phyloP scores from a whole-genome alignment of 2,113 vertebrate species.

The Psittacus erithacus region DNA sequence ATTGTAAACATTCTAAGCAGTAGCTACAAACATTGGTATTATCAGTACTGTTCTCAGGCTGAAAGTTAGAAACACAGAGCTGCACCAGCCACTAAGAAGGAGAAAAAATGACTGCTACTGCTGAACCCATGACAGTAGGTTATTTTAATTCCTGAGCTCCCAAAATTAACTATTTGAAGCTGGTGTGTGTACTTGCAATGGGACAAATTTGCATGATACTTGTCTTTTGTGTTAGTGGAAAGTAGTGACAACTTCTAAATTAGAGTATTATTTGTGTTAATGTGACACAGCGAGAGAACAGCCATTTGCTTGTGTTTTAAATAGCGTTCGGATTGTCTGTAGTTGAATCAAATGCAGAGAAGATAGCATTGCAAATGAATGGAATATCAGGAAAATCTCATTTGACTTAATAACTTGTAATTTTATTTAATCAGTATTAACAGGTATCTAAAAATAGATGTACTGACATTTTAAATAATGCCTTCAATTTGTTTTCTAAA shows the following conservation, averaged over 20 bases:
- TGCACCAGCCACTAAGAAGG: no score
- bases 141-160: background rate
- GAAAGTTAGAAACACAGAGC: no score
- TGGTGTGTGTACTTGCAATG: background rate
- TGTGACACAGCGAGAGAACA: background rate
- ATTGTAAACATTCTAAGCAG: no score
- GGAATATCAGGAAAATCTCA: background rate
- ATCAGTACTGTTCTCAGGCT: no score
- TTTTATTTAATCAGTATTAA: background rate
- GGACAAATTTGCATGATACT: background rate
- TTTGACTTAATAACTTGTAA: background rate
- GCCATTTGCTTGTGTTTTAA: background rate
- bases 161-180: background rate
- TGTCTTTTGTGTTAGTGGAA: background rate
- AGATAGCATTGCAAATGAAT: background rate
- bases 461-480: background rate
- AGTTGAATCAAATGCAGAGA: background rate
- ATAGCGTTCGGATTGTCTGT: background rate
- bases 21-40: no score
- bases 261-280: background rate
- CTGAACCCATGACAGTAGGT: no score
- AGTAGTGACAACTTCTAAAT: fast-evolving
- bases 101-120: no score
- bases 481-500: background rate
- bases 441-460: background rate